Evolutionary conservation across 2,797 vertebrate genomes (phyloP).

Genomic region (Picus viridis): DNA sequence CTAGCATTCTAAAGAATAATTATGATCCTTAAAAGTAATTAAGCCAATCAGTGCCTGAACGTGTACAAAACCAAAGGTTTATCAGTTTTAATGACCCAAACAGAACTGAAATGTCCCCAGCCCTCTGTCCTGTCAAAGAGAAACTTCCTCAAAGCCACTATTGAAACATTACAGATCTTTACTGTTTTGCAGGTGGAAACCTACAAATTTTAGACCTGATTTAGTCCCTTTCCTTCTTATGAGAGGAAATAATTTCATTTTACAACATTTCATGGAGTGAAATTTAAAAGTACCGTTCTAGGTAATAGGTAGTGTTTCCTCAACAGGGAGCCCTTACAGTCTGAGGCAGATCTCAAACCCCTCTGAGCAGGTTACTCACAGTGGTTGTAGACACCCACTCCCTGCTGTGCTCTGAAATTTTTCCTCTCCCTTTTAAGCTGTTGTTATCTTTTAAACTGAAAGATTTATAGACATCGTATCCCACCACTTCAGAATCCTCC

Average conservation of each 20-base stretch:
- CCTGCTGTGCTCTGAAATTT: no score
- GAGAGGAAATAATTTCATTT: background rate
- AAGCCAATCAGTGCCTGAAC: background rate
- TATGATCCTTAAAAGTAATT: background rate
- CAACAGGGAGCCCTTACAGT: background rate
- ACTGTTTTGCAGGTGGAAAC: no score
- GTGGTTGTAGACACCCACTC: no score
- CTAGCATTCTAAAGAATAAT: background rate
- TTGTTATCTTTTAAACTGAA: no score
- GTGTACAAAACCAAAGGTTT: background rate
- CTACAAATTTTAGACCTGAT: background rate
- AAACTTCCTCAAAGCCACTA: background rate
- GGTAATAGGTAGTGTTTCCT: background rate
- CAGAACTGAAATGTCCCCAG: background rate
- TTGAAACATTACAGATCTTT: background rate
- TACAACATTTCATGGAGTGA: background rate
- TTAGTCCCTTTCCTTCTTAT: background rate
- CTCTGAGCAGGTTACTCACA: background rate
- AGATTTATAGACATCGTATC: no score
- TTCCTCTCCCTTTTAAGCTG: no score
- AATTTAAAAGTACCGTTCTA: background rate
- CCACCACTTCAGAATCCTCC: no score
- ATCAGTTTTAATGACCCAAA: background rate
- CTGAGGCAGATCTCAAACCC: background rate
- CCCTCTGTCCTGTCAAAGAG: background rate